Evolutionary conservation across 1,140 invertebrate genomes (phyloP), one percentile per base, ranked within the genome.

Genomic region (Brachionus plicatilis): DNA sequence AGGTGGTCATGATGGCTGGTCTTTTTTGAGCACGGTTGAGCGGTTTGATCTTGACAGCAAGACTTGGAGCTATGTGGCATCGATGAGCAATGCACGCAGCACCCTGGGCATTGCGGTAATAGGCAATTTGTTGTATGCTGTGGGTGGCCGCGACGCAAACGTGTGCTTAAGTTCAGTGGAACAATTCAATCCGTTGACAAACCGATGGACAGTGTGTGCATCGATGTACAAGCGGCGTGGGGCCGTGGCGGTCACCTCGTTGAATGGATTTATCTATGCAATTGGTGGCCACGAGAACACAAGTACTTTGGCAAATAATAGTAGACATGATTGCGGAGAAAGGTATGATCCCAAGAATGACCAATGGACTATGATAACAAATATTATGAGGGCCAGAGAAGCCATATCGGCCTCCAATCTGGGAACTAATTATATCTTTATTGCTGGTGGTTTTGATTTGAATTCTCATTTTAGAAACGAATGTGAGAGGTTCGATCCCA

Each of bases 91-190:
- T 75, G 93, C 94, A 86, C 91, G 95, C 33, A 95, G 72, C 47
- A 76, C 72, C 9, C 17, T 83, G 8, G 80, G 60, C 29, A 60
- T 68, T 27, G 60, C 80, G 12, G 80, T 83, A 5, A 65, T 66
- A 17, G 94, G 85, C 95, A 95, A 65, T 85, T 93, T 92, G 87
- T 91, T 98, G 56, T 97, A 96, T 90, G 95, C 94, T 11, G 94
- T 96, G 20, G 96, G 96, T 75, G 96, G 96, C 11, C 92, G 96
- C 85, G 96, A 97, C 90, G 94, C 95, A 33, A 94, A 94, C 86
- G 93, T 94, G 0, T 97, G 96, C 87, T 92, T 97, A 85, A 92
- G 93, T 85, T 95, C 96, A 14, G 90, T 91, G 12, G 91, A 91
- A 86, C 89, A 94, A 87, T 96, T 95, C 88, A 94, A 96, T 90